A percentile compares a stretch with the other conserved stretches of the same genome.
These are phyloP conservation scores for Vidua macroura DNA, from an alignment of 2,113 vertebrate genomes.

Conservation along the genomic window DNA sequence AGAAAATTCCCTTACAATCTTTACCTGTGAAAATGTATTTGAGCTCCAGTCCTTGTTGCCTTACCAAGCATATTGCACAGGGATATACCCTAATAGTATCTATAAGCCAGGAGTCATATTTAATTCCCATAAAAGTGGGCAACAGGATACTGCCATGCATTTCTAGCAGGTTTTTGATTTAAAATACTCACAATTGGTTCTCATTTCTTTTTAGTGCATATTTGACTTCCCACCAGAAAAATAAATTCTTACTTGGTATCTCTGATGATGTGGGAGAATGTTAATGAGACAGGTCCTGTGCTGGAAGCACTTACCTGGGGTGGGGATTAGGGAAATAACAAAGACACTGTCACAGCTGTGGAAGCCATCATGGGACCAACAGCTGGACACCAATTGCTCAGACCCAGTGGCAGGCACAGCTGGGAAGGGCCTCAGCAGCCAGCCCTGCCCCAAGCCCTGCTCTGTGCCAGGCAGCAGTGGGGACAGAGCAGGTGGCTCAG, in stretches of 20 bases:
- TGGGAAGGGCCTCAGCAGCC: background rate
- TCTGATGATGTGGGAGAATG: background rate
- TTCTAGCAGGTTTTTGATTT: background rate
- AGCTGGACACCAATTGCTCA: background rate
- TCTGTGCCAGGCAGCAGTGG: background rate
- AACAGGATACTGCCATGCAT: background rate
- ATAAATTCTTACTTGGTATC: background rate
- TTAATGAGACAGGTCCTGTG: background rate
- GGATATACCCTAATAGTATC: background rate
- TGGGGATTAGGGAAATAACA: background rate
- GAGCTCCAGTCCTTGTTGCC: background rate
- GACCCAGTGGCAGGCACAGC: background rate
- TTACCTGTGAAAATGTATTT: background rate
- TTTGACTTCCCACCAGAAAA: background rate
- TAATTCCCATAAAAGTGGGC: background rate
- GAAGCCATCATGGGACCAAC: background rate
- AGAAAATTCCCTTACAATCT: background rate
- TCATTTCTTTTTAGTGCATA: background rate
- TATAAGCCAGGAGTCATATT: background rate
- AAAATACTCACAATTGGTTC: rapidly evolving
- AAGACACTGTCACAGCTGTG: rapidly evolving
- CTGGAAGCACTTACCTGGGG: background rate
- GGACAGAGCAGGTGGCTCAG: background rate
- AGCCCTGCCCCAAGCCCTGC: background rate
- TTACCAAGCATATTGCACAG: background rate